Conservation (phyloP, 1,140 invertebrate species). For the Bombus huntii region DNA sequence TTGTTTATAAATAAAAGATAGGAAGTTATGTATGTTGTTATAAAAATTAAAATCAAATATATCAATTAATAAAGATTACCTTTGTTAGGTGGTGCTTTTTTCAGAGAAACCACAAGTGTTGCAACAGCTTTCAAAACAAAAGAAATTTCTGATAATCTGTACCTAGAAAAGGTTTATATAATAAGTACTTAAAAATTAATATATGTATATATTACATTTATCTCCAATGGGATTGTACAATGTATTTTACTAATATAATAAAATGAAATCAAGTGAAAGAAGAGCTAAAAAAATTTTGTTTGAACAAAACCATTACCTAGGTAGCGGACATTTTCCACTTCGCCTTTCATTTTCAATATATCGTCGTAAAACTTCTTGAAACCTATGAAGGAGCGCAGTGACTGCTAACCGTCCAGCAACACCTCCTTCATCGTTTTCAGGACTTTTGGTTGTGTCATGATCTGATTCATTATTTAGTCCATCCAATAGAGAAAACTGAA, state of each 20-base stretch:
- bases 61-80: slow-evolving; percentile 81
- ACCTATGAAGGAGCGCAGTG: slow-evolving; percentile 94
- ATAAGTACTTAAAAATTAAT: slow-evolving; percentile 64
- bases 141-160: slow-evolving; percentile 96
- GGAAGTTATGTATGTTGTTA: background rate
- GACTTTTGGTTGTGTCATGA: slow-evolving; percentile 76
- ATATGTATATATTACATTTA: slow-evolving; percentile 11
- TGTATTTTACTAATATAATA: background rate
- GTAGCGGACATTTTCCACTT: slow-evolving; percentile 94
- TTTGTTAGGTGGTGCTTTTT: slow-evolving; percentile 94
- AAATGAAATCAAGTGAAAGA: background rate
- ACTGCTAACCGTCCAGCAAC: slow-evolving; percentile 94
- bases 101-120: slow-evolving; percentile 94
- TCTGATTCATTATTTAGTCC: slow-evolving; percentile 84
- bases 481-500: slow-evolving; percentile 95
- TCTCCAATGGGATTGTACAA: background rate
- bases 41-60: slow-evolving; percentile 11
- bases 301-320: slow-evolving; percentile 85
- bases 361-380: slow-evolving; percentile 95
- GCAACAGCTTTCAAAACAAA: slow-evolving; percentile 98
- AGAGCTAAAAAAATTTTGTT: background rate
- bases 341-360: slow-evolving; percentile 95
- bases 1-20: background rate
- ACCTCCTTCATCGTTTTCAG: slow-evolving; percentile 82
- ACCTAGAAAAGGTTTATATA: slow-evolving; percentile 85